A percentile compares a stretch with the other conserved stretches of the same genome.
These are phyloP conservation scores for Leucopsar rothschildi DNA, from an alignment of 2,113 vertebrate species.

Conservation along the genomic window DNA sequence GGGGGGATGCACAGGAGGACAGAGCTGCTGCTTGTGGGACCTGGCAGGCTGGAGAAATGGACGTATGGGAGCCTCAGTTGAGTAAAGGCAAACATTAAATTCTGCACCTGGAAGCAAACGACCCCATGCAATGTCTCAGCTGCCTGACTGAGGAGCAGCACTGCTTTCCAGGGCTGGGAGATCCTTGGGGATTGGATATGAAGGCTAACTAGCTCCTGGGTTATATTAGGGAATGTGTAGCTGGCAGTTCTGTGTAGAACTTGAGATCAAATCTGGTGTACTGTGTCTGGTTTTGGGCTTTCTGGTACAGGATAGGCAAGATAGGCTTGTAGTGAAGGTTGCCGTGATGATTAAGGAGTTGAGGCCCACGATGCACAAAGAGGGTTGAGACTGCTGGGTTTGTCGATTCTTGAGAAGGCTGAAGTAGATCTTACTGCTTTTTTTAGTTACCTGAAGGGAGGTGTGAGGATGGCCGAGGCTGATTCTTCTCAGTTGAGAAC, in stretches of 20 bases:
- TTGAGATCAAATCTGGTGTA: not conserved
- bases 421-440: not conserved
- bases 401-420: not conserved
- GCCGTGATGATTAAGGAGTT: not conserved
- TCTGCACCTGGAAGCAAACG: not conserved
- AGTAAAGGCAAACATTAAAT: not conserved
- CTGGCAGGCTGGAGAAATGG: not conserved
- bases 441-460: not conserved
- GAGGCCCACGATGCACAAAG: not conserved
- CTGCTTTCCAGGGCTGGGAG: not conserved
- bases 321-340: not conserved
- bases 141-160: not conserved
- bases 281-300: not conserved
- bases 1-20: not conserved
- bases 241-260: not conserved
- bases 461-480: not conserved
- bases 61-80: not conserved
- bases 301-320: not conserved
- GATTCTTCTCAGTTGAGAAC: not conserved
- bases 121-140: not conserved
- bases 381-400: not conserved
- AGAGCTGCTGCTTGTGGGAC: not conserved
- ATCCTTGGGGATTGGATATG: rapidly evolving
- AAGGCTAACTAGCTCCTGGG: not conserved
- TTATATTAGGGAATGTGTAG: not conserved